Percentiles rank a stretch among this genome's conserved stretches.
phyloP scores from a whole-genome alignment of 2,888 invertebrate genomes.

The Protonemura montana region DNA sequence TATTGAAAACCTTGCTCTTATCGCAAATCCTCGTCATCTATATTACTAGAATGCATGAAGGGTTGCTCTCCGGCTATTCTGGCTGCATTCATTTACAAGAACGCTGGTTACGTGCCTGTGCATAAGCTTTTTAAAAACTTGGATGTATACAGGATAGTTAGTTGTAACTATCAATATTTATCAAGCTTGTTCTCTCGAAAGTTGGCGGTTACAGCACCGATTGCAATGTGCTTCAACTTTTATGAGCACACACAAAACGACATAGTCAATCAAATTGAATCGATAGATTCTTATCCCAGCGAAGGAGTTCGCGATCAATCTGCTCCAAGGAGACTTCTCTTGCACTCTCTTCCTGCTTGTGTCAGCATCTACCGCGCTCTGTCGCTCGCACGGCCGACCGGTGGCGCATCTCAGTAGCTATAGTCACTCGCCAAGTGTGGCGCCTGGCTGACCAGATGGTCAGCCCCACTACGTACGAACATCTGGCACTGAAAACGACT shows the following conservation, averaged over 20 bases:
- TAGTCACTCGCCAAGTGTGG: slow-evolving; percentile 24
- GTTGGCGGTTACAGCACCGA: background rate
- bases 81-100: background rate
- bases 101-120: background rate
- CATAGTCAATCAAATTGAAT: background rate
- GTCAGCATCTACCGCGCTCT: background rate
- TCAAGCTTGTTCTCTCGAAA: background rate
- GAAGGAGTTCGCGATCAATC: background rate
- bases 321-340: background rate
- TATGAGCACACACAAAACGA: background rate
- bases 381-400: background rate
- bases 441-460: slow-evolving; percentile 32
- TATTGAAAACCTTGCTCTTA: background rate
- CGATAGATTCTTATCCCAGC: slow-evolving; percentile 7
- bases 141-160: background rate
- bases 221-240: background rate
- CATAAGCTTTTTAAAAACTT: background rate
- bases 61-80: background rate
- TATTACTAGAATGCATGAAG: background rate
- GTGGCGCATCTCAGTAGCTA: background rate
- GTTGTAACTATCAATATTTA: background rate
- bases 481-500: slow-evolving; percentile 30
- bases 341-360: background rate
- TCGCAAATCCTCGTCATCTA: background rate
- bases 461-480: slow-evolving; percentile 10